Base-by-base conservation (phyloP, 1,140 invertebrate genomes). In the Scaptomyza graminum region DNA sequence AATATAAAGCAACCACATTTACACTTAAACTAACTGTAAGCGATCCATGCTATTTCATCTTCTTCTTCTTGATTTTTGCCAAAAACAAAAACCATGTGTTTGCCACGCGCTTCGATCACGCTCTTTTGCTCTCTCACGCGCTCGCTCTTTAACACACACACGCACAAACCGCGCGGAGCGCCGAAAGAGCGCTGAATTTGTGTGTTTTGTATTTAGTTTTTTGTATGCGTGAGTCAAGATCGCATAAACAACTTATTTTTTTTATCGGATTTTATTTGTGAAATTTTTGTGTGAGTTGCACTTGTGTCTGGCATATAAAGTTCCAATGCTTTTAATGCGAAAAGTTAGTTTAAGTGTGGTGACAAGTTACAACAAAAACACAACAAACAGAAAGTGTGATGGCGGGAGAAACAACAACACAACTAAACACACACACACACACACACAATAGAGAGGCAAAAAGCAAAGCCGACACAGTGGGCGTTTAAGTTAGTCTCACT, bases 41-140 rank as follows among this genome's bases (percentile, higher is more conserved):
- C 54, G 66, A 57, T 71, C 61, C 47, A 66, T 76, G 79, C 51
- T 74, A 65, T 49, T 68, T 51, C 64, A 70, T 43, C 59, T 80
- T 71, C 79, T 79, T 61, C 80, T 63, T 47, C 66, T 77, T 63
- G 18, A 31, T 56, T 67, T 87, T 87, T 72, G 78, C 71, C 83
- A 87, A 87, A 87, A 87, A 87, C 82, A 87, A 87, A 85, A 87
- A 87, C 82, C 82, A 87, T 87, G 82, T 87, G 82, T 87, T 87
- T 87, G 82, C 78, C 82, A 87, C 82, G 82, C 82, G 82, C 83
- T 87, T 75, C 47, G 50, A 51, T 68, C 47, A 25, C 18, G 25
- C 50, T 49, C 41, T 44, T 50, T 70, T 51, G 37, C 15, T 22
- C 43, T 71, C 28, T 50, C 18, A 31, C 28, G 15, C 16, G 43